Conservation (phyloP, 2,888 invertebrate species). For the Pachliopta kotzebuea region DNA sequence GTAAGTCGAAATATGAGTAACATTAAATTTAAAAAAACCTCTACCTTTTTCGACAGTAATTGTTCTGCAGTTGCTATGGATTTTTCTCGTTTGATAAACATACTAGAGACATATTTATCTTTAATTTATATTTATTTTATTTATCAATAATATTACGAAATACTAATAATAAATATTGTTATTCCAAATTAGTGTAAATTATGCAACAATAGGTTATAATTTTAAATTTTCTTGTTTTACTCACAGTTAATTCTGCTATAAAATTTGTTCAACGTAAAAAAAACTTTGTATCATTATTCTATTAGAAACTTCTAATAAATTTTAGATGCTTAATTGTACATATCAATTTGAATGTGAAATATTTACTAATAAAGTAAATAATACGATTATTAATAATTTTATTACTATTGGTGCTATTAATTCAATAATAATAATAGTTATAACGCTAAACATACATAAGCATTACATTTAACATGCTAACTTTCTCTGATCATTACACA, state of each 20-base stretch:
- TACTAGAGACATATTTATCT: too few relatives aligned
- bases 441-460: constrained; percentile 3
- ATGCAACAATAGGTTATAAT: too few relatives aligned
- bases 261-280: background rate
- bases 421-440: background rate
- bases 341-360: constrained; percentile 17
- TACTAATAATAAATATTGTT: too few relatives aligned
- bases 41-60: too few relatives aligned
- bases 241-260: too few relatives aligned
- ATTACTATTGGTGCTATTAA: constrained; percentile 19
- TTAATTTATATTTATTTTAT: too few relatives aligned
- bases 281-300: background rate
- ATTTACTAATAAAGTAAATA: constrained; percentile 9
- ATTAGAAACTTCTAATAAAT: constrained; percentile 14
- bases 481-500: background rate
- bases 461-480: constrained; percentile 1
- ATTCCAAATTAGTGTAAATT: too few relatives aligned
- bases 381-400: constrained; percentile 10
- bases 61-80: too few relatives aligned
- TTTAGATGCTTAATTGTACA: constrained; percentile 3
- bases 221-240: too few relatives aligned
- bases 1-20: background rate
- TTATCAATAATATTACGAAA: too few relatives aligned
- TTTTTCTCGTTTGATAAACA: too few relatives aligned
- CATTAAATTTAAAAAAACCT: too few relatives aligned